Base-by-base conservation (phyloP, 2,888 invertebrate species). In the Nesidiocoris tenuis region DNA sequence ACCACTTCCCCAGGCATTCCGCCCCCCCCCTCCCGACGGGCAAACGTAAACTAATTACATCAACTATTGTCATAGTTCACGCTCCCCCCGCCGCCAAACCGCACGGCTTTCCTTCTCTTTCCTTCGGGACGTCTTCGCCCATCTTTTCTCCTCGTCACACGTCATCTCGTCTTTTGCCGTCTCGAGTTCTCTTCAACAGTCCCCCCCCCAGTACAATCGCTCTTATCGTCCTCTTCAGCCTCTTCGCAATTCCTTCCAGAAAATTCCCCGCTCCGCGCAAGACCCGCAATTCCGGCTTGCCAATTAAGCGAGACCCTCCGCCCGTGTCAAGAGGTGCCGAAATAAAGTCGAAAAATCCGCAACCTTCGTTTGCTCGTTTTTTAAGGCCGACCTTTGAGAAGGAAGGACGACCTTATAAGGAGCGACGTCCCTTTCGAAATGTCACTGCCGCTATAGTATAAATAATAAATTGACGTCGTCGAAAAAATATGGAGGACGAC, bases 41-140 rank as follows among this genome's bases (percentile, higher is more conserved):
- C 57, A 70, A 70, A 70, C 68, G 68, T 70, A 70, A 70, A 70
- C 68, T 70, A 70, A 70, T 70, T 70, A 70, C 68, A 70, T 70
- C 68, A 70, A 70, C 68, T 70, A 70, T 70, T 70, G 68, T 70
- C 68, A 70, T 70, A 70, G 68, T 70, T 70, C 68, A 59, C 57
- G 68, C 57, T 59, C 59, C 68, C 39, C 17, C 57, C 68, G 17
- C 59, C n/a, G 17, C 1, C 68, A 7, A 39, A 22, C 59, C 24
- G 23, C 3, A n/a, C 3, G 59, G 7, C 5, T 59, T 59, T 59
- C 19, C n/a, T n/a, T 19, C 18, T 18, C 59, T 59, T 59, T 3
- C 3, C 3, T n/a, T n/a, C 19, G n/a, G n/a, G 18, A 5, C 18
- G 3, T 59, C 59, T 19, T 59, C 19, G 55, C n/a, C n/a, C 39